Base-by-base conservation (phyloP, 2,113 vertebrate species). In the Ictalurus furcatus region DNA sequence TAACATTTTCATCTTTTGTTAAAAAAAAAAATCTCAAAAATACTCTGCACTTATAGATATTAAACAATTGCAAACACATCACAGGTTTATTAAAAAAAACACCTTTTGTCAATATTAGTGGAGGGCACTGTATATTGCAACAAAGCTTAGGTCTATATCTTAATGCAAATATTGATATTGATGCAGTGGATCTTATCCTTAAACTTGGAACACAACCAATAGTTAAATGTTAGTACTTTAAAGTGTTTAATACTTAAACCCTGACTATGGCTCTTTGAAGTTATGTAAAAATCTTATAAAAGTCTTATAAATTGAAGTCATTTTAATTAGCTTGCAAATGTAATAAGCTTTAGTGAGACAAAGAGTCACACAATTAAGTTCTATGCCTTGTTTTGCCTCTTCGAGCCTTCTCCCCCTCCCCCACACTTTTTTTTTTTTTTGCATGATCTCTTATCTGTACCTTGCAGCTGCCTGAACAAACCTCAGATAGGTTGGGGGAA, bases 371-470 rank as follows among this genome's bases (percentile, higher is more conserved):
- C 6, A 61, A 86, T 56, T 74, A 56, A 25, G 13, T 23, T 74
- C 30, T 12, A 5, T 13, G 9, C 14, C 14, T 59, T 73, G 67
- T 58, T 86, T 56, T 9, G 48, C 19, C 9, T 40, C 9, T 85
- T 87, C 34, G 34, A 63, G 40, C 44, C 25, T 84, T 28, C 30
- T 71, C 63, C 85, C 52, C 85, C 5, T 23, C 0, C 34, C 48
- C 44, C 44, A 48, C 6, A 0, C 44, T 7, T 48, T 48, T 48
- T 48, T 17, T 17, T 44, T 44, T 83, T 78, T 85, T 78, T 85
- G 59, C 76, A 59, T 82, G 17, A 13, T 81, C 84, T 85, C 89
- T 91, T 91, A 91, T 91, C 91, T 91, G 40, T 83, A 69, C 86
- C 71, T 58, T 71, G 52, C 91, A 91, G 89, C 74, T 90, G 91